These are phyloP conservation scores for Oegoconia quadripuncta DNA, from an alignment of 2,888 invertebrate genomes.

Conservation along the genomic window DNA sequence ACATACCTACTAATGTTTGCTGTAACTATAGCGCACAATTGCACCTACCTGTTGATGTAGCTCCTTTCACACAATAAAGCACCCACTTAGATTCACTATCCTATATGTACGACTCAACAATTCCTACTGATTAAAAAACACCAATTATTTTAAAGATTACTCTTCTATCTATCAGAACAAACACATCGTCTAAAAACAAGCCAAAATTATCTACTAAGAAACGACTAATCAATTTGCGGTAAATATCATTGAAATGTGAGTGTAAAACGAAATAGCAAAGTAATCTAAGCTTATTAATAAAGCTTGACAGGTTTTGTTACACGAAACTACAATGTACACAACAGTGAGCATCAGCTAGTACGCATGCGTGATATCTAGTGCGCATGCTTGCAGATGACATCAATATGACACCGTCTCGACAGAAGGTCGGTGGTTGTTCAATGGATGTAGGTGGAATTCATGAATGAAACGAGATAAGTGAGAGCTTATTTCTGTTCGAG, in stretches of 20 bases:
- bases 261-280: slow-evolving; percentile 35
- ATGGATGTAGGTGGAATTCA: slow-evolving; percentile 56
- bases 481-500: slow-evolving; percentile 1
- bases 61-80: slow-evolving; percentile 34
- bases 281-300: slow-evolving; percentile 50
- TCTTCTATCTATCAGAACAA: slow-evolving; percentile 1
- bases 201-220: slow-evolving; percentile 3
- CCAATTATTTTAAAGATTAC: slow-evolving; percentile 8
- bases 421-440: slow-evolving; percentile 52
- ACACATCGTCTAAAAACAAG: slow-evolving; percentile 23
- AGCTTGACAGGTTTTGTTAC: slow-evolving; percentile 55
- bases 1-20: slow-evolving; percentile 32
- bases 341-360: slow-evolving; percentile 26
- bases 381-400: slow-evolving; percentile 58
- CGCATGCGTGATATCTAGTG: slow-evolving; percentile 41
- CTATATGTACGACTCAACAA: background rate
- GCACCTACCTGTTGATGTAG: slow-evolving; percentile 62
- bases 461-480: slow-evolving; percentile 49
- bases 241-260: slow-evolving; percentile 27
- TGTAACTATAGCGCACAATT: slow-evolving; percentile 37
- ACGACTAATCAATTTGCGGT: background rate
- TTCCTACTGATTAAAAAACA: slow-evolving; percentile 5
- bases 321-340: slow-evolving; percentile 56
- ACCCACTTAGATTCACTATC: slow-evolving; percentile 8
- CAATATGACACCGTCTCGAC: slow-evolving; percentile 58